phyloP scores from a whole-genome alignment of 2,113 vertebrate genomes.

The Centropristis striata region DNA sequence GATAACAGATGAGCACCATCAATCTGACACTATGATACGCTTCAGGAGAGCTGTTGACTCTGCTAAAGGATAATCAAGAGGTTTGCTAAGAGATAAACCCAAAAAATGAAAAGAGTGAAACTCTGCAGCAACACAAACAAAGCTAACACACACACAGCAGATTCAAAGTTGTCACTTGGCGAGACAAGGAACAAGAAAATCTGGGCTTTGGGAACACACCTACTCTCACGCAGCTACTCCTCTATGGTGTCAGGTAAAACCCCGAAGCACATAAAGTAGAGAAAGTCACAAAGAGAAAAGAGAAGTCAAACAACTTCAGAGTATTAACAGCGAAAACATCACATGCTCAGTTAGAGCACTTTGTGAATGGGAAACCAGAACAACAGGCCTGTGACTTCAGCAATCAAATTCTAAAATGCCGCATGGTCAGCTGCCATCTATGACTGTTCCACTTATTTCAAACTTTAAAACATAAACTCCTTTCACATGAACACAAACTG shows the following conservation, averaged over 20 bases:
- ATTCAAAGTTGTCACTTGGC: conserved; percentile 37
- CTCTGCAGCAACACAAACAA: conserved; percentile 17
- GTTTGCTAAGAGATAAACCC: neutral
- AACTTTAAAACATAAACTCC: neutral
- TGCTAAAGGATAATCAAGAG: neutral
- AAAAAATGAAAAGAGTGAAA: conserved; percentile 7
- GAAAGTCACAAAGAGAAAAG: too few relatives aligned
- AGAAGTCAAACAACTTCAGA: conserved; percentile 16
- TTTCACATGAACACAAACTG: neutral
- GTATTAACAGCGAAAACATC: conserved; percentile 7
- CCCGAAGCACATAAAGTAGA: conserved; percentile 4
- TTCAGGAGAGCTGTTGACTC: conserved; percentile 21
- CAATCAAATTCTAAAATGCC: neutral
- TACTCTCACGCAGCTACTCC: conserved; percentile 18
- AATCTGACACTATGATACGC: neutral
- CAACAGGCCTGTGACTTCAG: neutral
- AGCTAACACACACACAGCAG: conserved; percentile 6
- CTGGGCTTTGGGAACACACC: conserved; percentile 71
- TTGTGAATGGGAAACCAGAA: neutral
- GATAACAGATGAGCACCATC: conserved; percentile 24
- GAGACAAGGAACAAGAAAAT: conserved; percentile 75
- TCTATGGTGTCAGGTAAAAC: conserved; percentile 35
- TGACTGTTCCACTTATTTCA: neutral
- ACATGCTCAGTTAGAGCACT: conserved; percentile 23
- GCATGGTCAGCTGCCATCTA: neutral